phyloP scores from a whole-genome alignment of 1,140 invertebrate species.

The Lerema accius region DNA sequence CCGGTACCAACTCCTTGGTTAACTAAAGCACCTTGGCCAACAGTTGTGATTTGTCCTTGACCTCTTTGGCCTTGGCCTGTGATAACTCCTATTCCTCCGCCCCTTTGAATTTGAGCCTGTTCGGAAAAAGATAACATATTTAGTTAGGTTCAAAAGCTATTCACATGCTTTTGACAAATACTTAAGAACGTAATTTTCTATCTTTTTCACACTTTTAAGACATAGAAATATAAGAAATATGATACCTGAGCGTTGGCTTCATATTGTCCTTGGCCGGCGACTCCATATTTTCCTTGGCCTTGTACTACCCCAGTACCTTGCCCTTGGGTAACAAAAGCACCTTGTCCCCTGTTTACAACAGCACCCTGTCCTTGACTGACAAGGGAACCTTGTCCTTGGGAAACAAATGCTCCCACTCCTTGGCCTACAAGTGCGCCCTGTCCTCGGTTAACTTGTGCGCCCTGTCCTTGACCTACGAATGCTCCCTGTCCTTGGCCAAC shows the following conservation, averaged over 20 bases:
- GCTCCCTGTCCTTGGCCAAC: slow-evolving; percentile 29
- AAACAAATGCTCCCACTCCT: slow-evolving; percentile 36
- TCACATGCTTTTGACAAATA: too few species aligned
- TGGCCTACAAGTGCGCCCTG: slow-evolving; percentile 31
- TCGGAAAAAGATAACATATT: too few species aligned
- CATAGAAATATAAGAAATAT: too few species aligned
- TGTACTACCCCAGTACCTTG: slow-evolving; percentile 10
- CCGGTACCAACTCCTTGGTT: slow-evolving; percentile 3
- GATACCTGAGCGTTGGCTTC: neutral
- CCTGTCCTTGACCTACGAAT: slow-evolving; percentile 22
- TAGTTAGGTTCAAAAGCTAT: too few species aligned
- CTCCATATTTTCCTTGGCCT: neutral
- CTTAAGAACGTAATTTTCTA: too few species aligned
- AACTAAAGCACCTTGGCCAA: slow-evolving; percentile 12
- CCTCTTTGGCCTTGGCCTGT: slow-evolving; percentile 32
- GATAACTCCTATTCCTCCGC: slow-evolving; percentile 12
- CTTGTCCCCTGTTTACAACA: slow-evolving; percentile 10
- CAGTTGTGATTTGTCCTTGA: slow-evolving; percentile 9
- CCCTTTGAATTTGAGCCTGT: neutral
- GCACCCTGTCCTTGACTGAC: slow-evolving; percentile 33
- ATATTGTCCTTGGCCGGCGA: neutral
- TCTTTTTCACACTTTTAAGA: too few species aligned
- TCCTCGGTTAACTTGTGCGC: slow-evolving; percentile 6
- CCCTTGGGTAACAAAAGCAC: slow-evolving; percentile 17
- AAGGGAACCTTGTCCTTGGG: slow-evolving; percentile 26